A percentile compares a stretch with the other conserved stretches of the same genome.
These are phyloP conservation scores for Malacoraja senta DNA, from an alignment of 2,797 vertebrate species.

Conservation along the genomic window DNA sequence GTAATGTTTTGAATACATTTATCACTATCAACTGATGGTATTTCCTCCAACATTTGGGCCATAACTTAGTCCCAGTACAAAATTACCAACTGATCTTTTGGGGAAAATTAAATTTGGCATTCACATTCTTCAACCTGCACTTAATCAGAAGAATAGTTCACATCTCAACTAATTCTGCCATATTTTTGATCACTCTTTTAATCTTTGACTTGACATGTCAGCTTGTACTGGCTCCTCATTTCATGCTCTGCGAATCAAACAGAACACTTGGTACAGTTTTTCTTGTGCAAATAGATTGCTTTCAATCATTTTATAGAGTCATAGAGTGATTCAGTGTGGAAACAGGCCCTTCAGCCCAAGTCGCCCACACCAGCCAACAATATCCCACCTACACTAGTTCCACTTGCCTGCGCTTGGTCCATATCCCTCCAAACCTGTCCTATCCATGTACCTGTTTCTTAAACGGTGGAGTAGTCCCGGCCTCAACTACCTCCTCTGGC, in stretches of 20 bases:
- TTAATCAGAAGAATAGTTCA: background rate
- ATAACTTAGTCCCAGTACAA: background rate
- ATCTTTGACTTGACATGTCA: background rate
- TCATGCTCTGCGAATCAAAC: background rate
- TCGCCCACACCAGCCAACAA: too few species aligned
- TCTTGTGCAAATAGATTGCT: background rate
- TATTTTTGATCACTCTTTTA: background rate
- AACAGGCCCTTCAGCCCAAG: too few species aligned
- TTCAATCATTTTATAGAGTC: background rate
- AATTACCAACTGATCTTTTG: background rate
- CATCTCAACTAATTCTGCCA: background rate
- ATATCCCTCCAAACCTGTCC: too few species aligned
- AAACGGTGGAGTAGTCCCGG: too few species aligned
- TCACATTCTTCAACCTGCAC: background rate
- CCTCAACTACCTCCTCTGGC: too few species aligned
- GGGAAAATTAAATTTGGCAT: background rate
- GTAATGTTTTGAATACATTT: background rate
- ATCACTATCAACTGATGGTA: background rate
- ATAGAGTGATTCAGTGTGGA: too few species aligned
- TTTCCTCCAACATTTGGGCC: too few species aligned
- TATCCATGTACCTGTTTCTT: too few species aligned
- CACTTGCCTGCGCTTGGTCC: too few species aligned
- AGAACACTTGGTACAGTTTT: background rate
- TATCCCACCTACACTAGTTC: too few species aligned
- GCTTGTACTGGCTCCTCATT: background rate